Percentiles rank a stretch among this genome's conserved stretches.
Evolutionary conservation across 2,888 invertebrate genomes (phyloP).

Genomic region (Phengaris arion): DNA sequence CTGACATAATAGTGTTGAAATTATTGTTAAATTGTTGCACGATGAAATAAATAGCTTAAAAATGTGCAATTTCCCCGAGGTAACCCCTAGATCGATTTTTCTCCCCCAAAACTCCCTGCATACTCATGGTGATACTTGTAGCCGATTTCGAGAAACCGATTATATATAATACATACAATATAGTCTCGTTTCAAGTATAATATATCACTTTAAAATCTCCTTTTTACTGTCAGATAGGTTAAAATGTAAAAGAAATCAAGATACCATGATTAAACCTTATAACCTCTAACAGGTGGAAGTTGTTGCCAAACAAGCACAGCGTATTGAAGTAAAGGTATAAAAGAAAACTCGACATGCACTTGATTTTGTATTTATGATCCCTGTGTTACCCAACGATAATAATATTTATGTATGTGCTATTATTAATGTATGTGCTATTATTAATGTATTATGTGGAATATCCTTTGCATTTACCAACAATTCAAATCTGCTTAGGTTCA

Average conservation of each 20-base stretch:
- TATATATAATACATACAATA: too few species aligned
- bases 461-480: background rate
- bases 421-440: background rate
- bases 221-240: too few species aligned
- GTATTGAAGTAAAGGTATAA: constrained; percentile 68
- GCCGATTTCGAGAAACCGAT: too few species aligned
- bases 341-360: background rate
- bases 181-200: too few species aligned
- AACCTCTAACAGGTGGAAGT: constrained; percentile 58
- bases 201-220: too few species aligned
- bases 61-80: too few species aligned
- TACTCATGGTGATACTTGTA: too few species aligned
- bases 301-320: constrained; percentile 58
- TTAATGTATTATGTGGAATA: background rate
- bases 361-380: constrained; percentile 7
- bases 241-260: constrained; percentile 7
- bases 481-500: background rate
- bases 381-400: background rate
- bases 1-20: too few species aligned
- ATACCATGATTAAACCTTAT: background rate
- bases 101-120: too few species aligned
- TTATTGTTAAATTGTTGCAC: too few species aligned
- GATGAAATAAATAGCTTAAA: too few species aligned
- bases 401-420: background rate
- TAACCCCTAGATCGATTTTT: too few species aligned